Evolutionary conservation across 1,140 invertebrate genomes (phyloP).

Genomic region (Bicyclus anynana): DNA sequence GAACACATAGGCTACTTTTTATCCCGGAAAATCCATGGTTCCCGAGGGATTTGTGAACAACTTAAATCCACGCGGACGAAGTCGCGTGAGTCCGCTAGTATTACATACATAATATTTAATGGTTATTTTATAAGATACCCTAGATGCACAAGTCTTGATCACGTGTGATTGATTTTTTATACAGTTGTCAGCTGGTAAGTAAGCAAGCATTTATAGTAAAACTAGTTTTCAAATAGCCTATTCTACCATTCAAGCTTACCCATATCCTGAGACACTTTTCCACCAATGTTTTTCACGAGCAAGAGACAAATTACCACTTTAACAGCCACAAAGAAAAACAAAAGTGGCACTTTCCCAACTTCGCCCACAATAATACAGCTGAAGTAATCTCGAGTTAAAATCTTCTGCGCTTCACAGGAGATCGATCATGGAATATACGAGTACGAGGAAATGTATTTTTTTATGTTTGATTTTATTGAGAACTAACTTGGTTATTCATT

Average conservation of each 20-base stretch:
- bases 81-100: too few species aligned
- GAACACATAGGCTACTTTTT: too few species aligned
- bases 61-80: too few species aligned
- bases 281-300: not conserved
- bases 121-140: too few species aligned
- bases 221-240: not conserved
- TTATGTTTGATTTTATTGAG: not conserved
- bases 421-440: not conserved
- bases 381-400: not conserved
- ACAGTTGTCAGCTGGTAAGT: too few species aligned
- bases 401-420: not conserved
- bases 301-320: conserved; percentile 1
- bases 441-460: not conserved
- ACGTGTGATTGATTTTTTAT: too few species aligned
- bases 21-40: too few species aligned
- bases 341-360: not conserved
- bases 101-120: too few species aligned
- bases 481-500: not conserved
- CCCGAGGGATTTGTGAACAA: too few species aligned
- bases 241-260: not conserved
- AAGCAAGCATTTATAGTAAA: too few species aligned
- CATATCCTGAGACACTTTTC: not conserved
- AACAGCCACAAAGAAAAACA: conserved; percentile 1
- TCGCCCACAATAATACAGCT: not conserved
- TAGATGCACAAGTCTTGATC: too few species aligned